A percentile compares a stretch with the other conserved stretches of the same genome.
Conservation (phyloP, 2,888 invertebrate species). For the Amphimallon solstitiale region DNA sequence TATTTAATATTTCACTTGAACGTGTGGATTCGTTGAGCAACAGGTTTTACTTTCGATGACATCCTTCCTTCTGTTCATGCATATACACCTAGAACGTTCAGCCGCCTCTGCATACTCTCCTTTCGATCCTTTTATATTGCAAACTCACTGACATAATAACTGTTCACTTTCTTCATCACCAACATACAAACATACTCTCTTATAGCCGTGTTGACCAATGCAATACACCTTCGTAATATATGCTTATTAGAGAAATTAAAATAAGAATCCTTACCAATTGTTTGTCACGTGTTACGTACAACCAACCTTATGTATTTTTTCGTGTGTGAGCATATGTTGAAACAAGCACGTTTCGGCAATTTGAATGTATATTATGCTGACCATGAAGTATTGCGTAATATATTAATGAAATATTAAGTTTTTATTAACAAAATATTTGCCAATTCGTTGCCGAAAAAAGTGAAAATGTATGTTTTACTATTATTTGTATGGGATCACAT, state of each 20-base stretch:
- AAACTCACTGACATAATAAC: not conserved
- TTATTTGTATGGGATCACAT: too few species aligned
- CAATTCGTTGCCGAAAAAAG: not conserved
- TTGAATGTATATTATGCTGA: not conserved
- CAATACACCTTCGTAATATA: not conserved
- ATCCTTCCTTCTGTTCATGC: too few species aligned
- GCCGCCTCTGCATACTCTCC: too few species aligned
- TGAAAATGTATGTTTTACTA: not conserved
- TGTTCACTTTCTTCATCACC: constrained; percentile 5
- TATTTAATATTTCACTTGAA: too few species aligned
- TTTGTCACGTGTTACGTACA: not conserved
- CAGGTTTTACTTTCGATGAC: too few species aligned
- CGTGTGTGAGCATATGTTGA: too few species aligned
- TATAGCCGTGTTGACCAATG: not conserved
- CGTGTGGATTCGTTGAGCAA: too few species aligned
- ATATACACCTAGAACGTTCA: too few species aligned
- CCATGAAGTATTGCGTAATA: not conserved
- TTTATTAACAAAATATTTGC: not conserved
- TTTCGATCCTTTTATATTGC: too few species aligned
- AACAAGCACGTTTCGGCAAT: constrained; percentile 2
- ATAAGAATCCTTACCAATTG: not conserved
- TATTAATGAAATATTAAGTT: not conserved
- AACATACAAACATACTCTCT: too few species aligned
- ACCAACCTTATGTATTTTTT: not conserved
- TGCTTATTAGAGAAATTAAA: constrained; percentile 15